Base-by-base conservation (phyloP, 2,113 vertebrate genomes). In the Mormoops blainvillei region DNA sequence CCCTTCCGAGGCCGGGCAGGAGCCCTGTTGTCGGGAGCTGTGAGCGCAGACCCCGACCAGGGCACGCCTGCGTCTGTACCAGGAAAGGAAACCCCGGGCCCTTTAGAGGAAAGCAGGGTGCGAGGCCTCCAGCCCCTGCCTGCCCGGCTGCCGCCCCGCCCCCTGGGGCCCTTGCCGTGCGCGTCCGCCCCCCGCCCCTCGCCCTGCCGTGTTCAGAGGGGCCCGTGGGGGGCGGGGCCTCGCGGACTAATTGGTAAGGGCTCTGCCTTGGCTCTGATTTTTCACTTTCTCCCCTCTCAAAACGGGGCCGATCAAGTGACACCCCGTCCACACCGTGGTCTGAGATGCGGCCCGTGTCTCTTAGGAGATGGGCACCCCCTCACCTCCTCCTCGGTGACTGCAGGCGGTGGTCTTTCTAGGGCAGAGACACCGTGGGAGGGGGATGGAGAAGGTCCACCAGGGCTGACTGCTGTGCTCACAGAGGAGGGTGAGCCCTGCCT, bases 201-300 rank as follows among this genome's bases (percentile, higher is more conserved):
- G 7, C 9, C 24, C 36, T n/a, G 7, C 9, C 24, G 36, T n/a
- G 22, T 58, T 50, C 81, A 88, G 97, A 92, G 94, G 91, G 65
- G 78, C 86, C 78, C 43, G 0, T 26, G 61, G 70, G 52, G 92
- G n/a, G 50, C 58, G 41, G 68, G 41, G 68, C 7, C 4, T 65
- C 38, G 4, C 1, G 2, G 86, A 95, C 84, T 86, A 78, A 97
- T 96, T 95, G 7, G 2, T 26, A 36, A 36, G 87, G 6, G 1
- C 33, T 97, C 96, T 94, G 89, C 97, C 74, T 74, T 83, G 33
- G 20, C 91, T 95, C 86, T 81, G 20, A 87, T 92, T 88, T 93
- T 94, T 94, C 65, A 65, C 83, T 77, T 93, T 89, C 86, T 89
- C 92, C 73, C 67, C 81, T 48, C 61, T 63, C 80, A 61, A 74